Base-by-base conservation (phyloP, 1,140 invertebrate genomes). In the Ips nitidus region DNA sequence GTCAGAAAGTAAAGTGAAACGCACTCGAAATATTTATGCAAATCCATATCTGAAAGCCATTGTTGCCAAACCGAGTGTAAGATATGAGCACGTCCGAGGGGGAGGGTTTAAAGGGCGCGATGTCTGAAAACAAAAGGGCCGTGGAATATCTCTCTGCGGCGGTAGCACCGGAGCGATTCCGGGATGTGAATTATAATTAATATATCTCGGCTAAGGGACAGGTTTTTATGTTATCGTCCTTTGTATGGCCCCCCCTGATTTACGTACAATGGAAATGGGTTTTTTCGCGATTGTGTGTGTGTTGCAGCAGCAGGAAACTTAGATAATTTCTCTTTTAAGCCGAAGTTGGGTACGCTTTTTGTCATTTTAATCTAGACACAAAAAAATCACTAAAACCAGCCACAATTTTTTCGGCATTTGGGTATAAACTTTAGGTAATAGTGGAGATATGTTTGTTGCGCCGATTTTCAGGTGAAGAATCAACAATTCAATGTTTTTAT, bases 51-150 rank as follows among this genome's bases (percentile, higher is more conserved):
- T 73, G 69, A 66, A 73, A 71, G 66, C 70, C 69, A 73, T 73
- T 73, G 72, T 73, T 69, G 63, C 72, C 72, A 73, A 73, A 73
- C 72, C 68, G 69, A 69, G 64, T 71, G 72, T 70, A 73, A 73
- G 72, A 73, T 73, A 73, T 73, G 72, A 73, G 47, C 70, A 52
- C 47, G 61, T 66, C 63, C 42, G 61, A 52, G 42, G 45, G 36
- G 57, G 52, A 6, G 55, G 52, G 52, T 8, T 53, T 42, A 52
- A 36, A 6, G 40, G 8, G 53, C 37, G 41, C 22, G 4, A 6
- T 38, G n/a, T 39, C 22, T 43, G 69, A 57, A 66, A 66, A 71
- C 69, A 70, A 70, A 70, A 70, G 69, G 69, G 65, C 62, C 8
- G 36, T 8, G 41, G 53, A 52, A 45, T 70, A 52, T 65, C 53